Conservation (phyloP, 2,113 vertebrate species). For the Canis aureus region DNA sequence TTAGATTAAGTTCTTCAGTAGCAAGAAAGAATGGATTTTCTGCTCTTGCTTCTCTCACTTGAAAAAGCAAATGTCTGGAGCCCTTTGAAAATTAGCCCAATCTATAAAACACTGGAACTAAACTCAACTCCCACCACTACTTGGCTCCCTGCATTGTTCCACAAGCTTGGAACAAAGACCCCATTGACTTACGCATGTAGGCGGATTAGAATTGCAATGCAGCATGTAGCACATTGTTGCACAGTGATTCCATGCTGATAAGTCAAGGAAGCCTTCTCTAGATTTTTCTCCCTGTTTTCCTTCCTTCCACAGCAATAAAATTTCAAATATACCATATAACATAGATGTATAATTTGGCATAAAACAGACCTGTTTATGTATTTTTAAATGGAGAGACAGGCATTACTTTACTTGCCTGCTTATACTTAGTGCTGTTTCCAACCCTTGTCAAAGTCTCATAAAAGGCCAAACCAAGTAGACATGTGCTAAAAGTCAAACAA, state of each 20-base stretch:
- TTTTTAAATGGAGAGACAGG: background rate
- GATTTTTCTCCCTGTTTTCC: background rate
- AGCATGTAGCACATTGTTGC: slow-evolving; percentile 79
- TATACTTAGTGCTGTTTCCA: background rate
- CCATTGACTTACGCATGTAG: slow-evolving; percentile 91
- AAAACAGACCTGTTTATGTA: background rate
- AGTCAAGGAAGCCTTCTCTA: slow-evolving; percentile 65
- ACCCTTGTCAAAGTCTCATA: background rate
- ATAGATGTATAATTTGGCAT: background rate
- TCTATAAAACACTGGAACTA: slow-evolving; percentile 75
- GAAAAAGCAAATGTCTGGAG: slow-evolving; percentile 80
- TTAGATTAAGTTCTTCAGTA: slow-evolving; percentile 1
- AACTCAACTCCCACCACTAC: slow-evolving; percentile 89
- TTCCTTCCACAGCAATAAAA: background rate
- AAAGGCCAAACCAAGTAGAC: background rate
- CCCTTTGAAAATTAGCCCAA: slow-evolving; percentile 78
- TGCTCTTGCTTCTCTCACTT: background rate
- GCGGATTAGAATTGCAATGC: slow-evolving; percentile 80
- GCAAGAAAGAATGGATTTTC: slow-evolving; percentile 10
- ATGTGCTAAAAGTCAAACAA: background rate
- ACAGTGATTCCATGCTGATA: slow-evolving; percentile 76
- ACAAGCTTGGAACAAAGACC: slow-evolving; percentile 89
- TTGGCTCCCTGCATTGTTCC: slow-evolving; percentile 94
- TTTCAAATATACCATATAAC: background rate
- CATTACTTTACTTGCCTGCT: background rate